phyloP scores from a whole-genome alignment of 2,797 vertebrate genomes.

The Myotis myotis region DNA sequence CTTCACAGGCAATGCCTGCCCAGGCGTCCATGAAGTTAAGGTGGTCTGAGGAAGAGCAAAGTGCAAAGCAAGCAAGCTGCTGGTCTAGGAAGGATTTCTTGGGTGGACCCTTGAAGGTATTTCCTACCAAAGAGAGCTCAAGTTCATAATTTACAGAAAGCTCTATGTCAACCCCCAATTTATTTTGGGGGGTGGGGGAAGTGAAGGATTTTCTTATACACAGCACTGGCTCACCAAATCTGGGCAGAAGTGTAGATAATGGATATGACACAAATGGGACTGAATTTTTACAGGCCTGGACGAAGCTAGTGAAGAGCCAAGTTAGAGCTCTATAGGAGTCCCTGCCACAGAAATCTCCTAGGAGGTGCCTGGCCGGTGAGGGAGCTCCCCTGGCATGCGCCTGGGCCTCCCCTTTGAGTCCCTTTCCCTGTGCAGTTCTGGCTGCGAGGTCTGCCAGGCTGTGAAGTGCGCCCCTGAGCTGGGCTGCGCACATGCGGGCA shows the following conservation, averaged over 20 bases:
- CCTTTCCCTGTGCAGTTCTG: not conserved
- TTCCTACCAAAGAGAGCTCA: not conserved
- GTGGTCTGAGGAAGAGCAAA: not conserved
- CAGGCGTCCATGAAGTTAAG: fast-evolving
- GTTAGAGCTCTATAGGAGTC: not conserved
- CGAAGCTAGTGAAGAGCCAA: not conserved
- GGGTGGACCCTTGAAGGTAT: not conserved
- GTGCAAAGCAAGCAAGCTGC: not conserved
- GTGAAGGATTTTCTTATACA: not conserved
- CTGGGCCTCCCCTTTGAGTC: not conserved
- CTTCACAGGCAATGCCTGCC: not conserved
- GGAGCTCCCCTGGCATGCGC: not conserved
- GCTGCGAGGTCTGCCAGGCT: fast-evolving
- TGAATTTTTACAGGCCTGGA: not conserved
- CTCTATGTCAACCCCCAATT: not conserved
- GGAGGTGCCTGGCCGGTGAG: not conserved
- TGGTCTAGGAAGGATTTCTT: not conserved
- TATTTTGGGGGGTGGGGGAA: not conserved
- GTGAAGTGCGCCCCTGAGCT: not conserved
- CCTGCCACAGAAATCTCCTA: not conserved
- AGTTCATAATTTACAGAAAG: not conserved
- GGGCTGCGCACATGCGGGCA: fast-evolving
- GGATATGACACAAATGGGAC: not conserved
- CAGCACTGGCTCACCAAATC: not conserved
- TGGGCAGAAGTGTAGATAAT: not conserved